Evolutionary conservation across 2,113 vertebrate genomes (phyloP), one percentile per base, ranked within the genome.

Genomic region (Amphilophus citrinellus): DNA sequence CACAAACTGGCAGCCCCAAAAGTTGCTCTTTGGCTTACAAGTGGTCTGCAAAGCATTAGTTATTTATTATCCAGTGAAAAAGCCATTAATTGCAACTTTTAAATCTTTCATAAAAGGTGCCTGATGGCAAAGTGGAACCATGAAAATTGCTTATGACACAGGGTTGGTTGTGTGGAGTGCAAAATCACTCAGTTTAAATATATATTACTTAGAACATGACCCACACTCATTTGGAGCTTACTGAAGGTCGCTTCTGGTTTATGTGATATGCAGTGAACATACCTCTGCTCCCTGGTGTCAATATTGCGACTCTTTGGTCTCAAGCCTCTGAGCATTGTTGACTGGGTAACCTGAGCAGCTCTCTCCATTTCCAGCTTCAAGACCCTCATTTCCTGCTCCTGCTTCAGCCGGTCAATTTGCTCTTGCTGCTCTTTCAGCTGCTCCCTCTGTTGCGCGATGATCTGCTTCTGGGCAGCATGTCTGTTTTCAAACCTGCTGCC

Each of bases 381-480:
- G 79, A 91, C 94, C 50, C 89, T 91, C 76, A 95, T 81, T 22
- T 90, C 93, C 91, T 97, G 96, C 77, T 95, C 92, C 91, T 95
- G 90, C 89, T 95, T 96, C 82, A 98, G 95, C 39, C 84, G 92
- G 10, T 89, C 82, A 75, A 99, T 98, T 84, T 96, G 91, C 80
- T 97, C 94, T 82, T 96, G 94, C 91, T 99, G 98, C 86, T 97
- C 97, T 91, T 96, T 94, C 88, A 99, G 96, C 84, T 96, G 97
- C 86, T 92, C 95, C 83, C 90, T 97, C 87, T 99, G 98, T 84
- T 97, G 93, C 13, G 95, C 79, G 77, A 98, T 98, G 81, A 98
- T 93, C 83, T 93, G 94, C 87, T 97, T 96, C 94, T 98, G 97
- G 87, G 93, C 95, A 47, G 90, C 58, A 1, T 97, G 93, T 37